Evolutionary conservation across 2,113 vertebrate species (phyloP).

Genomic region (Tyrannus savana): DNA sequence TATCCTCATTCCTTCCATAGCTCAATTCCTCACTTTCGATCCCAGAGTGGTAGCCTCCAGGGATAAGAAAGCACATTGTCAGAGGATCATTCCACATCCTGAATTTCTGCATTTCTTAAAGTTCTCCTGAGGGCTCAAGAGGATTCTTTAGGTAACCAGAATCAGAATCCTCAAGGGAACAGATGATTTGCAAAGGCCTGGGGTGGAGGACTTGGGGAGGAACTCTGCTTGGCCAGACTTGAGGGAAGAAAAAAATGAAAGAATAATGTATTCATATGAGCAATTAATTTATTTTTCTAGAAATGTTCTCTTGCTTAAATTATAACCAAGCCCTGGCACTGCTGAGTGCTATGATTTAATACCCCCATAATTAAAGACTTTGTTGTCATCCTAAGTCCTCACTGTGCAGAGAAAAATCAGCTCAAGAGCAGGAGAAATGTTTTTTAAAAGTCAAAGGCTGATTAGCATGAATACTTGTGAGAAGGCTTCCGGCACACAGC

Average conservation of each 20-base stretch:
- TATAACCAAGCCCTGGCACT: slow-evolving; percentile 28
- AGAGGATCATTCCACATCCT: neutral
- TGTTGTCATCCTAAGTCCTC: slow-evolving; percentile 37
- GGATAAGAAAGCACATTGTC: neutral
- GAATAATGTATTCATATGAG: slow-evolving; percentile 34
- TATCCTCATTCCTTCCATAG: neutral
- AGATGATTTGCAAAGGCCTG: neutral
- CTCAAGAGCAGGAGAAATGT: slow-evolving; percentile 39
- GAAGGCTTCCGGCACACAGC: neutral
- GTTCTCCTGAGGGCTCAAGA: neutral
- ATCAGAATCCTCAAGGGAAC: neutral
- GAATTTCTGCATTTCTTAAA: neutral
- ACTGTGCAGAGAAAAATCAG: slow-evolving; percentile 31
- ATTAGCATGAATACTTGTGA: neutral
- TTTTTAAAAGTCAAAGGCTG: slow-evolving; percentile 47
- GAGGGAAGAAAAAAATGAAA: neutral
- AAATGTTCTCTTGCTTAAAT: slow-evolving; percentile 26
- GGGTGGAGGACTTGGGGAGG: neutral
- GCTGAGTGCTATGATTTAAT: slow-evolving; percentile 61
- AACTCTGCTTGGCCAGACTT: slow-evolving; percentile 6
- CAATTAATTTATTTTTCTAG: slow-evolving; percentile 60
- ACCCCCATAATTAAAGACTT: slow-evolving; percentile 52
- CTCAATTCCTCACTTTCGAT: neutral
- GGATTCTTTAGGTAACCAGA: neutral
- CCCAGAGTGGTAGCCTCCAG: neutral